phyloP scores from a whole-genome alignment of 2,888 invertebrate genomes.

The Dorcus parallelipipedus region DNA sequence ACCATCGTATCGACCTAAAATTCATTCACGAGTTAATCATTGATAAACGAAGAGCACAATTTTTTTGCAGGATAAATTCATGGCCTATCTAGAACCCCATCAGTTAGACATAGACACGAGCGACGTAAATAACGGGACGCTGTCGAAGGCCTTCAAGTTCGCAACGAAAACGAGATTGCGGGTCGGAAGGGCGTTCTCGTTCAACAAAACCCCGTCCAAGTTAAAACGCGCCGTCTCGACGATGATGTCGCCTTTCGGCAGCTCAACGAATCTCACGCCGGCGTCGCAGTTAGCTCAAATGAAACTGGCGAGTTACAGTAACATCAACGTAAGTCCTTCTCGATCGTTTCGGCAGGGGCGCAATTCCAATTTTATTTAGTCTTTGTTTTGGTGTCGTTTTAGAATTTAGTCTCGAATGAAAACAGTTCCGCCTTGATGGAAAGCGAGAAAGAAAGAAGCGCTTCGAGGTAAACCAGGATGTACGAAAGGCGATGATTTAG shows the following conservation, averaged over 20 bases:
- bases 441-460: too few species aligned
- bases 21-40: too few species aligned
- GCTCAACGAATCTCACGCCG: conserved; percentile 78
- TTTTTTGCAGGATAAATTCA: conserved; percentile 70
- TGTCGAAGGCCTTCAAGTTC: conserved; percentile 89
- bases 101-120: conserved; percentile 86
- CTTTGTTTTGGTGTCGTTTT: conserved; percentile 1
- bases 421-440: too few species aligned
- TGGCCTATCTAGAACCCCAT: conserved; percentile 73
- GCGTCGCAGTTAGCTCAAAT: conserved; percentile 82
- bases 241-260: conserved; percentile 89
- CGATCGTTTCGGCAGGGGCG: neutral
- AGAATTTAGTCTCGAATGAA: neutral
- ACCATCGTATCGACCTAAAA: too few species aligned
- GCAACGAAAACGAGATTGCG: conserved; percentile 80
- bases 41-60: neutral
- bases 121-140: conserved; percentile 80
- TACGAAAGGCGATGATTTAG: too few species aligned
- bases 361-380: conserved; percentile 8
- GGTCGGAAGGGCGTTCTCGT: conserved; percentile 91
- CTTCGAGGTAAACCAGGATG: too few species aligned
- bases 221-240: conserved; percentile 91
- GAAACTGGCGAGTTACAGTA: conserved; percentile 81
- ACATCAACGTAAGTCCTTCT: conserved; percentile 69
- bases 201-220: conserved; percentile 92